Percentiles rank a stretch among this genome's conserved stretches.
These are phyloP conservation scores for Alsophila aescularia DNA, from an alignment of 2,888 invertebrate species.

Conservation along the genomic window DNA sequence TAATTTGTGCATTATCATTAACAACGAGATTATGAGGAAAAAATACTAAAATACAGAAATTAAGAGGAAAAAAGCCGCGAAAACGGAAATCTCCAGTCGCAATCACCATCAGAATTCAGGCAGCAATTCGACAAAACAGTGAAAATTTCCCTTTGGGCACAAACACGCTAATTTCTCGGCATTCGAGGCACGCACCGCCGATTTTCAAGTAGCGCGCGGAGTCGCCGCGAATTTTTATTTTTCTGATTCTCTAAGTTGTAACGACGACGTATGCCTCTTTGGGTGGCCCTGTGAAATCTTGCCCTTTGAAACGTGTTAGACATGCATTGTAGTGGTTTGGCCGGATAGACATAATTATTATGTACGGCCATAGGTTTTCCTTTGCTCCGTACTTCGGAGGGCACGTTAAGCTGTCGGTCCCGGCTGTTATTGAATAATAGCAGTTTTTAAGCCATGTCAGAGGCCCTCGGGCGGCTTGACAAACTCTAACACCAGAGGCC, in stretches of 20 bases:
- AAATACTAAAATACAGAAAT: not conserved
- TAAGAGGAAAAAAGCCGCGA: constrained; percentile 3
- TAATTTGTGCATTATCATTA: too few species aligned
- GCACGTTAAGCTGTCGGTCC: too few species aligned
- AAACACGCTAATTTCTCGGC: constrained; percentile 36
- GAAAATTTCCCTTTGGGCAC: constrained; percentile 34
- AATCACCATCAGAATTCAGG: constrained; percentile 36
- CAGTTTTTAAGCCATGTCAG: too few species aligned
- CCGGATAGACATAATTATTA: constrained; percentile 2
- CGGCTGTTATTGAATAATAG: too few species aligned
- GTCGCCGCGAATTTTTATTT: constrained; percentile 52
- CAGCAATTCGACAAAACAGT: constrained; percentile 34
- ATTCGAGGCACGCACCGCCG: constrained; percentile 65
- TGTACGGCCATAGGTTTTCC: too few species aligned
- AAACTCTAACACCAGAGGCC: too few species aligned
- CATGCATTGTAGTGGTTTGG: not conserved
- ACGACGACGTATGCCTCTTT: constrained; percentile 50
- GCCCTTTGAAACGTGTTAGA: not conserved
- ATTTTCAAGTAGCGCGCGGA: constrained; percentile 66
- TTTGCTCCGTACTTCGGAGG: too few species aligned
- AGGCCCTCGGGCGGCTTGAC: too few species aligned
- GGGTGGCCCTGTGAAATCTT: constrained; percentile 6
- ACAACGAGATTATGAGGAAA: too few species aligned
- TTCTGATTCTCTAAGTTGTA: constrained; percentile 39
- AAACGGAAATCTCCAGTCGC: constrained; percentile 17